These are phyloP conservation scores for Rhadinocentrus ornatus DNA, from an alignment of 2,797 vertebrate genomes.

Conservation along the genomic window DNA sequence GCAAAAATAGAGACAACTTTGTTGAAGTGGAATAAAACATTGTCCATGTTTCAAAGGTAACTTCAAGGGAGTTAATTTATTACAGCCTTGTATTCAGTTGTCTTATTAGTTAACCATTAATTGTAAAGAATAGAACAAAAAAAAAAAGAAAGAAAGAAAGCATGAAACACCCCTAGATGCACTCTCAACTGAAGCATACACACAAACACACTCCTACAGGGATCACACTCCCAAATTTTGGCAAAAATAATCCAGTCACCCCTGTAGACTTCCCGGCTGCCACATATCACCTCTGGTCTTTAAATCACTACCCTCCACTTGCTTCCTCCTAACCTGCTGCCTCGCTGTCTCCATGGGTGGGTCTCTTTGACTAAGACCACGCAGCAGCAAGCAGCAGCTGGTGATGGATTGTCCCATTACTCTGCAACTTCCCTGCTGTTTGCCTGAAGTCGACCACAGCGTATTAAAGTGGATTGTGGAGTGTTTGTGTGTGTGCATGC, in stretches of 20 bases:
- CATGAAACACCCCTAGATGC: background rate
- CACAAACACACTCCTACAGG: background rate
- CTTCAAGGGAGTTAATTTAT: no score
- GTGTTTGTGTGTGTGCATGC: conserved; percentile 23
- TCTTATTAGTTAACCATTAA: background rate
- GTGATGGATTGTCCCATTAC: conserved; percentile 82
- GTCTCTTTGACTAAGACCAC: conserved; percentile 69
- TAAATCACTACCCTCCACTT: conserved; percentile 55
- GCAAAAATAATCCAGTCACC: conserved; percentile 8
- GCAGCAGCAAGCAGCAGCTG: conserved; percentile 60
- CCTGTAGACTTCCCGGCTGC: conserved; percentile 11
- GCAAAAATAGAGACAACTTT: no score
- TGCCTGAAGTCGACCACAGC: conserved; percentile 57
- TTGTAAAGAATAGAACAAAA: background rate
- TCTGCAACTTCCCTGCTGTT: conserved; percentile 71
- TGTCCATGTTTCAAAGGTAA: background rate
- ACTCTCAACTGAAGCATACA: background rate
- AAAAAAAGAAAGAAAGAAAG: background rate
- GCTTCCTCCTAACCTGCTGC: conserved; percentile 52
- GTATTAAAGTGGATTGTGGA: conserved; percentile 39
- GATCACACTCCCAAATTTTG: conserved; percentile 18
- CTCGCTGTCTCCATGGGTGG: conserved; percentile 63
- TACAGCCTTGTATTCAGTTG: background rate
- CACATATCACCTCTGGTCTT: conserved; percentile 60
- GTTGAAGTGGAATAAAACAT: no score